These are phyloP conservation scores for Darevskia nairensis DNA, from an alignment of 2,797 vertebrate genomes.

Conservation along the genomic window DNA sequence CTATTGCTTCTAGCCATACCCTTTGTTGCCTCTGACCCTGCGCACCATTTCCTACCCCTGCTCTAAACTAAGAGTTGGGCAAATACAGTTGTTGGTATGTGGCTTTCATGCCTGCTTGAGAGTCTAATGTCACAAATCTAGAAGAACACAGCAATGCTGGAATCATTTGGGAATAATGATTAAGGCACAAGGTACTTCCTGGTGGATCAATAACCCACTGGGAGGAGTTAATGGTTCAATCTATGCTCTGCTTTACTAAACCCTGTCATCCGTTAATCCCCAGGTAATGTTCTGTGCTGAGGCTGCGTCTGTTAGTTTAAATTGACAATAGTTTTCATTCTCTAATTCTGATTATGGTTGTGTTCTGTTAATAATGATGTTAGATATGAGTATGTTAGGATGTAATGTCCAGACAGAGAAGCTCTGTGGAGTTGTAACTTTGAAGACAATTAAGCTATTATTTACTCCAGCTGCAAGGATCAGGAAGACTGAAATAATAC, in stretches of 20 bases:
- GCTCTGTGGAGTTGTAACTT: not conserved
- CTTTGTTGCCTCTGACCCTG: too few species aligned
- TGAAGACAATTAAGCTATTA: not conserved
- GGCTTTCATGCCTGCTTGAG: slow-evolving; percentile 10
- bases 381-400: not conserved
- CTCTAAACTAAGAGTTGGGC: slow-evolving; percentile 43
- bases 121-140: slow-evolving; percentile 42
- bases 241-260: slow-evolving; percentile 64
- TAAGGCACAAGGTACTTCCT: slow-evolving; percentile 54
- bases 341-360: not conserved
- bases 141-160: slow-evolving; percentile 22
- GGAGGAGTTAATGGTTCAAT: slow-evolving; percentile 62
- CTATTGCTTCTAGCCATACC: too few species aligned
- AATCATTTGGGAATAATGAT: slow-evolving; percentile 55
- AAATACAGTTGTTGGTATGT: slow-evolving; percentile 54
- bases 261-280: slow-evolving; percentile 49
- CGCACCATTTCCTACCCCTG: not conserved
- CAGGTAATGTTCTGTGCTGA: slow-evolving; percentile 52
- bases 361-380: not conserved
- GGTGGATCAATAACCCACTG: slow-evolving; percentile 45
- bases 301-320: slow-evolving; percentile 43
- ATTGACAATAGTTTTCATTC: slow-evolving; percentile 19
- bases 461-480: not conserved
- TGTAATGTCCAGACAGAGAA: not conserved
- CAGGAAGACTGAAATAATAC: not conserved